Base-by-base conservation (phyloP, 2,888 invertebrate species). In the Pollenia labialis region DNA sequence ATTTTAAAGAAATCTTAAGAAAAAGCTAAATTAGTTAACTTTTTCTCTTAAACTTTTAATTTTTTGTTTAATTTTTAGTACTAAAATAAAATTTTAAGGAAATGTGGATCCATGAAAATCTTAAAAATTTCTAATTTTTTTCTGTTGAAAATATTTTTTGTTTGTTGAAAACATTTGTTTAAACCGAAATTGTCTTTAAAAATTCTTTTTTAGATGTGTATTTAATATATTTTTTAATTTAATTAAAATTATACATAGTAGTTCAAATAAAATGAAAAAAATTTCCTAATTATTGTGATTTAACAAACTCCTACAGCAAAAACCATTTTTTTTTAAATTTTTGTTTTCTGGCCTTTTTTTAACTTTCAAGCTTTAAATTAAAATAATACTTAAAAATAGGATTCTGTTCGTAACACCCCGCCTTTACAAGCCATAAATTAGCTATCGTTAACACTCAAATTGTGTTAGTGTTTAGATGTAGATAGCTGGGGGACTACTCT, bases 221-320 rank as follows among this genome's bases (percentile, higher is more conserved):
- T 75, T 76, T 62, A 76, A 75, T 80, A 71, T 83, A 75, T 76
- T 86, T 83, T 76, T 80, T 76, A 80, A 84, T 74, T 77, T 44
- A 82, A 75, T 71, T 80, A 66, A 82, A 79, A 58, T 79, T 64
- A 54, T 81, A 68, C 11, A 81, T 44, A 74, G 81, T 81, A 87
- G 84, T 81, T 87, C 60, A 81, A 87, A 84, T 77, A 68, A 81
- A 58, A 83, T 80, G 18, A 79, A 71, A 72, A 64, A 71, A 84
- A 72, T 87, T 76, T 81, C 83, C 81, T 84, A 87, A 76, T 62
- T 77, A 81, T 87, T 87, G 87, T 87, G 84, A 87, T 87, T 84
- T 52, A 72, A 18, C 3, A 60, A 81, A 81, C 14, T 23, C 48
- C 18, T 48, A 56, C 32, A 32, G 32, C 32, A 23, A 10, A 56